phyloP scores from a whole-genome alignment of 2,113 vertebrate species.

The Sprattus sprattus region DNA sequence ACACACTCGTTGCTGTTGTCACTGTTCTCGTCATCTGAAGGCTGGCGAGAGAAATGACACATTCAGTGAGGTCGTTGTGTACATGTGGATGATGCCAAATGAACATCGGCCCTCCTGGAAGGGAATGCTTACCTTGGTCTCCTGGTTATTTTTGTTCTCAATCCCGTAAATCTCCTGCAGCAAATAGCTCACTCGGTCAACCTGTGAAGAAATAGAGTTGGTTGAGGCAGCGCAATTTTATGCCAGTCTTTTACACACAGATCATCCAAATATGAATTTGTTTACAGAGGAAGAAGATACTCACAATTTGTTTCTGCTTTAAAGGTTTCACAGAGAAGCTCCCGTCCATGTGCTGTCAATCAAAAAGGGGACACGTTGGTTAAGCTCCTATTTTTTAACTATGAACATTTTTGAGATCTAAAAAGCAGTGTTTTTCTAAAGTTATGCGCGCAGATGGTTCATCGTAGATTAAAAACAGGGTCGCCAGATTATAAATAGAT shows the following conservation, averaged over 20 bases:
- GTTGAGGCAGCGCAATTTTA: neutral
- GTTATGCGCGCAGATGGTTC: neutral
- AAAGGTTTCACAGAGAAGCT: conserved; percentile 96
- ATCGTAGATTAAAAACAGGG: neutral
- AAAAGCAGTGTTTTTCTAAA: neutral
- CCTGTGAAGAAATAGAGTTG: conserved; percentile 66
- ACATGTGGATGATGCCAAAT: neutral
- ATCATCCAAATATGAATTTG: neutral
- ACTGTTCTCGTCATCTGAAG: conserved; percentile 91
- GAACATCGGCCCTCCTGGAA: neutral
- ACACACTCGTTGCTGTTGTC: conserved; percentile 98
- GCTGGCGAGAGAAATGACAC: conserved; percentile 63
- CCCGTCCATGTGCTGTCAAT: conserved; percentile 87
- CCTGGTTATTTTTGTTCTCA: conserved; percentile 98
- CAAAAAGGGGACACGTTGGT: neutral
- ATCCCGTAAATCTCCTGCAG: conserved; percentile 99
- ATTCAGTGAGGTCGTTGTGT: neutral
- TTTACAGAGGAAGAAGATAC: conserved; percentile 55
- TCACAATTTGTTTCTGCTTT: conserved; percentile 98
- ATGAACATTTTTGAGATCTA: neutral
- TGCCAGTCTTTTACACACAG: neutral
- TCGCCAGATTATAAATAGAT: neutral
- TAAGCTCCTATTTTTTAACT: conserved; percentile 12
- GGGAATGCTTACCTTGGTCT: conserved; percentile 84
- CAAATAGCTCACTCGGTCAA: conserved; percentile 96